Percentiles rank a stretch among this genome's conserved stretches.
Conservation (phyloP, 2,797 vertebrate genomes). For the Echiichthys vipera region DNA sequence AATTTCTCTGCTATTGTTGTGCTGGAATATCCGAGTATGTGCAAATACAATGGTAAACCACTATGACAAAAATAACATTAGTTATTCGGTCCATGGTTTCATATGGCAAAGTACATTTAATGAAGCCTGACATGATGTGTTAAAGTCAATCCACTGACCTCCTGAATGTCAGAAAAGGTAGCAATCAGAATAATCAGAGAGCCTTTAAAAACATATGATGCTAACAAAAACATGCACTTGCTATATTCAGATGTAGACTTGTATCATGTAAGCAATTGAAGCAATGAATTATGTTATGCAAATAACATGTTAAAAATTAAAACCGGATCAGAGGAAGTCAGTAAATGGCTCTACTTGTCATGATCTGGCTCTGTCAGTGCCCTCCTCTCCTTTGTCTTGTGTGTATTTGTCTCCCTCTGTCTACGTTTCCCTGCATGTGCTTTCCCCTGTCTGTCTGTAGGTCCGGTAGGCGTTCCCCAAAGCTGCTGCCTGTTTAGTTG, state of each 20-base stretch:
- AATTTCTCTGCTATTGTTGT: too few relatives aligned
- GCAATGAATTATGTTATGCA: neutral
- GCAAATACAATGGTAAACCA: neutral
- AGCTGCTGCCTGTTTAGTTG: too few relatives aligned
- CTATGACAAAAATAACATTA: neutral
- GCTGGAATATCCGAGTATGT: too few relatives aligned
- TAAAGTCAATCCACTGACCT: neutral
- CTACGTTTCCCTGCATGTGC: too few relatives aligned
- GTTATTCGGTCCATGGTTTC: neutral
- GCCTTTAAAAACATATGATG: too few relatives aligned
- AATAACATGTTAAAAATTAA: slow-evolving; percentile 18
- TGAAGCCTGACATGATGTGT: neutral
- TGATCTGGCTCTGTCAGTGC: too few relatives aligned
- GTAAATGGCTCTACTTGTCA: too few relatives aligned
- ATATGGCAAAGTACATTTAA: neutral
- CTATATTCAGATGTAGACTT: neutral
- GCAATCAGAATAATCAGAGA: neutral
- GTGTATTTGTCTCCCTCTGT: too few relatives aligned
- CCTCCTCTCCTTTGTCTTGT: too few relatives aligned
- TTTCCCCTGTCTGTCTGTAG: too few relatives aligned
- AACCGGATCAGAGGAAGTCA: slow-evolving; percentile 20
- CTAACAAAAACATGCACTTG: too few relatives aligned
- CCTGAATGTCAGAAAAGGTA: slow-evolving; percentile 3
- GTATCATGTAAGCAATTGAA: neutral
- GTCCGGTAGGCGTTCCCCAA: too few relatives aligned